Percentiles rank a stretch among this genome's conserved stretches.
These are phyloP conservation scores for Formica aserva DNA, from an alignment of 2,888 invertebrate genomes.

Conservation along the genomic window DNA sequence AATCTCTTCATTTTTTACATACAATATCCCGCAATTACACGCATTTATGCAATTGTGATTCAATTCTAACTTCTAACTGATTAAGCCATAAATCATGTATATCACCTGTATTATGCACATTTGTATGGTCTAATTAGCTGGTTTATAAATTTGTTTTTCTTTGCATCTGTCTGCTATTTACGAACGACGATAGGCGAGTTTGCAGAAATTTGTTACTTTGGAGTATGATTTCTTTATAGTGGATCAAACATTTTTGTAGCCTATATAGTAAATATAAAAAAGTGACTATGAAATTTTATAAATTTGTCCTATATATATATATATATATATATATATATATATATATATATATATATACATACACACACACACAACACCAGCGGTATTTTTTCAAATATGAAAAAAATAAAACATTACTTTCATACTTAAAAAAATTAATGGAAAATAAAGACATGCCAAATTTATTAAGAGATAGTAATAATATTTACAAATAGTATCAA, in stretches of 20 bases:
- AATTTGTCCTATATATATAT: neutral
- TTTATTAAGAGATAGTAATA: slow-evolving; percentile 82
- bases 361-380: too few species aligned
- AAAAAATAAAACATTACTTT: slow-evolving; percentile 5
- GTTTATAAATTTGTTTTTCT: neutral
- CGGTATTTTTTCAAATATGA: too few species aligned
- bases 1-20: too few species aligned
- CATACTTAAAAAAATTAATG: neutral
- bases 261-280: too few species aligned
- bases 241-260: too few species aligned
- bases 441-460: slow-evolving; percentile 21
- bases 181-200: neutral
- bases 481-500: slow-evolving; percentile 52
- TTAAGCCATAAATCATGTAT: neutral
- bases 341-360: too few species aligned
- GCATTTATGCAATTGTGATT: neutral
- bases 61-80: neutral
- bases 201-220: neutral
- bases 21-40: too few species aligned
- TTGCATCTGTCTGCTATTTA: neutral
- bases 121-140: neutral
- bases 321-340: too few species aligned
- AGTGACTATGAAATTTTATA: neutral
- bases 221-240: too few species aligned
- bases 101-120: neutral